These are phyloP conservation scores for Psettodes erumei DNA, from an alignment of 2,113 vertebrate species.

Conservation along the genomic window DNA sequence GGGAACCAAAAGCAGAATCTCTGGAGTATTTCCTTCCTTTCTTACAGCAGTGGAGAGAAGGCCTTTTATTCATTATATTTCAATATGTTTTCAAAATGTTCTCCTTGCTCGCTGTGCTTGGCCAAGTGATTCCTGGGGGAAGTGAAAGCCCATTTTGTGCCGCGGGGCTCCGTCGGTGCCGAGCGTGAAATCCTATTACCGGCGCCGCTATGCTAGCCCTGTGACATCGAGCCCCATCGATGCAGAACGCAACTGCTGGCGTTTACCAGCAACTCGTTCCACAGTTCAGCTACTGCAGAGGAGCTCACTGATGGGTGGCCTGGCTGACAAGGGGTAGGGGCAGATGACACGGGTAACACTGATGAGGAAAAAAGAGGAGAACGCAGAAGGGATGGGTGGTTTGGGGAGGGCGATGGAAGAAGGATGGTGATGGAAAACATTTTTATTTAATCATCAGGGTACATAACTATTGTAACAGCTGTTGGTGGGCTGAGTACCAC, in stretches of 20 bases:
- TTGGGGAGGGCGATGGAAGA: neutral
- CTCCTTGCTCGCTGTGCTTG: slow-evolving; percentile 62
- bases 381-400: neutral
- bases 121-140: slow-evolving; percentile 73
- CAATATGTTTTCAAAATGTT: slow-evolving; percentile 77
- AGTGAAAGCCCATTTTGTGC: slow-evolving; percentile 76
- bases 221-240: slow-evolving; percentile 75
- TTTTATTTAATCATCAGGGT: slow-evolving; percentile 9
- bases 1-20: slow-evolving; percentile 23
- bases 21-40: slow-evolving; percentile 42
- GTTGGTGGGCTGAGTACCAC: neutral
- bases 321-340: slow-evolving; percentile 41
- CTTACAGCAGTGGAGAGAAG: slow-evolving; percentile 33
- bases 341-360: slow-evolving; percentile 48
- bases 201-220: slow-evolving; percentile 68
- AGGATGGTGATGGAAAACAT: neutral
- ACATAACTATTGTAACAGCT: neutral
- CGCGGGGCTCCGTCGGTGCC: slow-evolving; percentile 64
- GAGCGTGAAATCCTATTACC: slow-evolving; percentile 84
- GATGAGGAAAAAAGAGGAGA: slow-evolving; percentile 43
- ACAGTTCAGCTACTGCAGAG: slow-evolving; percentile 49
- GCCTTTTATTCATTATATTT: slow-evolving; percentile 76
- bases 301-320: slow-evolving; percentile 63
- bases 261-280: slow-evolving; percentile 59
- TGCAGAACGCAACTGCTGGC: slow-evolving; percentile 66